phyloP scores from a whole-genome alignment of 1,140 invertebrate species.

The Drosophila pectinifera region DNA sequence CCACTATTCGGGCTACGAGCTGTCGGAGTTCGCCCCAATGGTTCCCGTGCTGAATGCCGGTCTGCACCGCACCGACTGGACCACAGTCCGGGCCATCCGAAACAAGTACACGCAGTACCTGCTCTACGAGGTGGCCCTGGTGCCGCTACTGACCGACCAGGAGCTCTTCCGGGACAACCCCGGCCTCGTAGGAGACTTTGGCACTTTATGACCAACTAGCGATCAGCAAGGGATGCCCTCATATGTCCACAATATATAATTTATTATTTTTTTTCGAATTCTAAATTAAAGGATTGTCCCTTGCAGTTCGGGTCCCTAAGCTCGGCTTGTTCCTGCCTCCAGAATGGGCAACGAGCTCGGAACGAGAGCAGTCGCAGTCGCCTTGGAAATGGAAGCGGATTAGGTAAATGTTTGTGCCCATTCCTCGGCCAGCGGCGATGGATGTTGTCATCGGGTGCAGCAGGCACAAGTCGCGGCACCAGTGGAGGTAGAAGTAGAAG shows the following conservation, averaged over 20 bases:
- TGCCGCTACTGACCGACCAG: constrained; percentile 86
- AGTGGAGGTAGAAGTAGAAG: constrained; percentile 7
- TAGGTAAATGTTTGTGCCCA: constrained; percentile 77
- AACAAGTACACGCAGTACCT: constrained; percentile 98
- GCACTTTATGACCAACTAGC: too few species aligned
- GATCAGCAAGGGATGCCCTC: constrained; percentile 52
- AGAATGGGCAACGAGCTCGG: constrained; percentile 6
- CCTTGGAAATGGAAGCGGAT: constrained; percentile 76
- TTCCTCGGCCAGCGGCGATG: constrained; percentile 46
- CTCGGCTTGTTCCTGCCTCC: not conserved
- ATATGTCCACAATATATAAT: not conserved
- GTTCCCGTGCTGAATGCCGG: constrained; percentile 91
- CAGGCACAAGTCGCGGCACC: constrained; percentile 6
- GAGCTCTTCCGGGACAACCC: constrained; percentile 74
- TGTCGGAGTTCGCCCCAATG: constrained; percentile 90
- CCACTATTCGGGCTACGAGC: constrained; percentile 94
- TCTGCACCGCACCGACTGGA: constrained; percentile 90
- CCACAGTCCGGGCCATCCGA: constrained; percentile 92
- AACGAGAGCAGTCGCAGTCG: constrained; percentile 65
- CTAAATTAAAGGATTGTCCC: not conserved
- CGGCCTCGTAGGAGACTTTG: too few species aligned
- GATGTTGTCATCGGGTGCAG: constrained; percentile 44
- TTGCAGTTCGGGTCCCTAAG: not conserved
- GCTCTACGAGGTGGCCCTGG: constrained; percentile 93
- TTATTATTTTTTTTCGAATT: not conserved